Base-by-base conservation (phyloP, 2,113 vertebrate species). In the Aspiorhynchus laticeps region DNA sequence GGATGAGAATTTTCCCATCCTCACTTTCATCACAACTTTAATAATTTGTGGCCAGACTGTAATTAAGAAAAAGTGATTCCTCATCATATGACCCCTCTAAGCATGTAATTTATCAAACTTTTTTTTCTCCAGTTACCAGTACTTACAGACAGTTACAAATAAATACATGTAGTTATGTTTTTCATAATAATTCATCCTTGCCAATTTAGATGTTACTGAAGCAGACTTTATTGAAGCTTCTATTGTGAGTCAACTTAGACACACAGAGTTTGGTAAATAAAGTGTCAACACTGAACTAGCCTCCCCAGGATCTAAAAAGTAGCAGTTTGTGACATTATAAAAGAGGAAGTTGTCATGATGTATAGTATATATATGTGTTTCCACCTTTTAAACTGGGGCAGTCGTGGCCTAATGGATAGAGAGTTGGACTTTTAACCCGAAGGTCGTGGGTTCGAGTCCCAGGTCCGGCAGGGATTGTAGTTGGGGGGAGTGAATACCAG, bases 291-390 rank as follows among this genome's bases (percentile, higher is more conserved):
- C 80, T 86, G 36, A 85, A 90, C 88, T 86, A 59, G 87, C 79
- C 61, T 89, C 46, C 63, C 59, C 85, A 89, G 89, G 87, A 90
- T 89, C 89, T 88, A 79, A 87, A 82, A 88, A 88, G 85, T 89
- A 89, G 87, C 90, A 88, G 87, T 85, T 91, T 86, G 80, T 84
- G 81, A 82, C 76, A 87, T 86, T 84, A 75, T 87, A 85, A 88
- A 88, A 88, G 56, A 56, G 77, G 87, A 86, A 81, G 81, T 86
- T 80, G 77, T 87, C 31, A 15, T 73, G 61, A 80, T 78, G 28
- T 82, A 46, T 77, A 73, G 24, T 36, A 4, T 24, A 41, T 87
- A 19, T 63, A 28, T 59, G 24, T 74, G n/a, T n/a, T n/a, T n/a
- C n/a, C n/a, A n/a, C n/a, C n/a, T n/a, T n/a, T n/a, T n/a, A n/a